phyloP scores from a whole-genome alignment of 2,797 vertebrate species.

The Heliangelus exortis region DNA sequence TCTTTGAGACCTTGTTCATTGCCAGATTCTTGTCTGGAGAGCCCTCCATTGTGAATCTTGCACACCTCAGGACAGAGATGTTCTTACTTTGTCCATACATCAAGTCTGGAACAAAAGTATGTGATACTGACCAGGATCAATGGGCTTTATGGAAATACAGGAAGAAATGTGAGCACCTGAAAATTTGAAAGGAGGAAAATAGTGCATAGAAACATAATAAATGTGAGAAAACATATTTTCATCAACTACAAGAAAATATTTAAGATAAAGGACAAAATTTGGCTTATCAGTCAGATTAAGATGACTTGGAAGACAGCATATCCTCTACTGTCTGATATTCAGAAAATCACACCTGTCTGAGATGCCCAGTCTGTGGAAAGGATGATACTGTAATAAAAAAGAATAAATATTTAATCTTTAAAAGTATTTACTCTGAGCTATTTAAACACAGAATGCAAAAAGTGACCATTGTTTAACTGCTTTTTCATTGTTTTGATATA shows the following conservation, averaged over 20 bases:
- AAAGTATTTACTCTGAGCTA: neutral
- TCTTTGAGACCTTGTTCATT: neutral
- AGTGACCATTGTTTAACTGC: neutral
- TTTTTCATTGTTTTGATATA: neutral
- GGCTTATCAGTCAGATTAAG: neutral
- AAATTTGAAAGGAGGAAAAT: neutral
- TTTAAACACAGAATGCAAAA: neutral
- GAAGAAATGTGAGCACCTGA: neutral
- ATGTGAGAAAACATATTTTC: neutral
- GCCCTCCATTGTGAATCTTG: neutral
- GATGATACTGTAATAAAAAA: neutral
- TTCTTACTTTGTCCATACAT: neutral
- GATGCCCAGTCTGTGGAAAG: neutral
- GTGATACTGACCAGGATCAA: neutral
- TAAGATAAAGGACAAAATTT: neutral
- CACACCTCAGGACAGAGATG: neutral
- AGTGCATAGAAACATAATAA: neutral
- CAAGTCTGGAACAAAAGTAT: neutral
- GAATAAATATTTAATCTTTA: neutral
- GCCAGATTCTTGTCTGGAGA: neutral
- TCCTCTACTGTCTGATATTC: neutral
- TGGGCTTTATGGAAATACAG: neutral
- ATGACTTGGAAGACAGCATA: neutral
- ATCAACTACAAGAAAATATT: neutral
- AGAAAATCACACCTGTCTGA: neutral